phyloP scores from a whole-genome alignment of 2,113 vertebrate genomes.

The Bothrops jararaca region DNA sequence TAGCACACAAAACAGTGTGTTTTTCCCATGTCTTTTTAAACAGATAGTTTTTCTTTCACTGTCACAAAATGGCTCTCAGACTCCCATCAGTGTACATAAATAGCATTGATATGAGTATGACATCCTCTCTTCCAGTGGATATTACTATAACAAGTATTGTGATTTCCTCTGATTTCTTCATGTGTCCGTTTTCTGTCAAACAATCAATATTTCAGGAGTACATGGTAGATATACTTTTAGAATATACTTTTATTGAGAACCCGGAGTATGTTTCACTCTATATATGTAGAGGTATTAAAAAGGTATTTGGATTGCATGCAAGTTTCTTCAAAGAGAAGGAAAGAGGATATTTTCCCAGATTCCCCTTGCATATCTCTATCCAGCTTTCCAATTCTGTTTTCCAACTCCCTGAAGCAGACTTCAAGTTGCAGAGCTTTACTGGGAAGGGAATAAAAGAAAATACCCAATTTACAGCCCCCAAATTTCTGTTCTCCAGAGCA shows the following conservation, averaged over 20 bases:
- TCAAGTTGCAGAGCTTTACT: background rate
- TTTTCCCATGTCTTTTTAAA: background rate
- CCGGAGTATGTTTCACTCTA: background rate
- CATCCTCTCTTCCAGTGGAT: background rate
- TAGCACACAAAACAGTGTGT: background rate
- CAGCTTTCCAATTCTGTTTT: background rate
- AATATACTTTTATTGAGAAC: background rate
- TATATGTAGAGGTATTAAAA: background rate
- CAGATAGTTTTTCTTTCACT: background rate
- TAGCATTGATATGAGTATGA: background rate
- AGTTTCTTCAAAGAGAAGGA: background rate
- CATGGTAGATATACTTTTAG: background rate
- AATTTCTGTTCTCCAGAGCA: background rate
- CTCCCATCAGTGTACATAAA: background rate
- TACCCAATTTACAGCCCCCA: background rate
- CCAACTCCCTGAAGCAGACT: background rate
- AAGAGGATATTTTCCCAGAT: background rate
- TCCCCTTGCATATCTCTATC: no score
- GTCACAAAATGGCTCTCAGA: background rate
- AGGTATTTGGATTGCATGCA: background rate
- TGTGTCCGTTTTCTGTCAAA: background rate
- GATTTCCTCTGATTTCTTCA: background rate
- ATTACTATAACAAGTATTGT: background rate
- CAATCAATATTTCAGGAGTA: background rate
- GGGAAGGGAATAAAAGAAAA: background rate